phyloP scores from a whole-genome alignment of 2,888 invertebrate species.

The Drosophila atroscutellata region DNA sequence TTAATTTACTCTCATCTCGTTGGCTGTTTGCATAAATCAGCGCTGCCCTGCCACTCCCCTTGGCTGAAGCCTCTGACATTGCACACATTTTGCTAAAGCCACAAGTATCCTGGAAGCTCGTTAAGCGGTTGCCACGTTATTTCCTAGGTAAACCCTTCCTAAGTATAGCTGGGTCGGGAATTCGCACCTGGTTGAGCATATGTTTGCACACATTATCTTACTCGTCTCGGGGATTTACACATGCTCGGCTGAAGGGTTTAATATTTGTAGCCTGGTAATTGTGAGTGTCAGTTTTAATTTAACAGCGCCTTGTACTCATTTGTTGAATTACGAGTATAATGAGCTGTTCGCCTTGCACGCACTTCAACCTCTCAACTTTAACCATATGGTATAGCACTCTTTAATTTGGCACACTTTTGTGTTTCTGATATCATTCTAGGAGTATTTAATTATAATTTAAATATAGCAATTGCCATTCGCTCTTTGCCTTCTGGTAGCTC shows the following conservation, averaged over 20 bases:
- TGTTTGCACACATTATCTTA: slow-evolving; percentile 58
- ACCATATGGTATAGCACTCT: neutral
- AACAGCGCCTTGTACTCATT: slow-evolving; percentile 54
- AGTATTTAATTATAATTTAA: neutral
- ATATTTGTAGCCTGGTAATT: slow-evolving; percentile 70
- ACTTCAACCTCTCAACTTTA: slow-evolving; percentile 14
- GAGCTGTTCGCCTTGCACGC: slow-evolving; percentile 29
- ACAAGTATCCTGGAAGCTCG: slow-evolving; percentile 70
- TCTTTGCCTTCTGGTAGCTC: neutral
- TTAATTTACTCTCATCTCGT: slow-evolving; percentile 71
- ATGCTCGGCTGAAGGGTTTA: slow-evolving; percentile 63
- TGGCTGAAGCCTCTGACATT: slow-evolving; percentile 16
- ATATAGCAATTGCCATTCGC: neutral
- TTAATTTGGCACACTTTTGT: neutral
- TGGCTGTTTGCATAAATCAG: slow-evolving; percentile 74
- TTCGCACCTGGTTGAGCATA: slow-evolving; percentile 61
- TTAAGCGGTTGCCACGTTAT: slow-evolving; percentile 55
- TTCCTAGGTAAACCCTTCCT: slow-evolving; percentile 48
- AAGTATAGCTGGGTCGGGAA: slow-evolving; percentile 19
- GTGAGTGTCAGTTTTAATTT: slow-evolving; percentile 61
- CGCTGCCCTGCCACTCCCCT: slow-evolving; percentile 6
- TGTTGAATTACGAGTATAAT: slow-evolving; percentile 52
- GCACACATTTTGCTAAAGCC: slow-evolving; percentile 64
- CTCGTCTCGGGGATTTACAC: slow-evolving; percentile 59
- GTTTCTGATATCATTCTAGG: neutral